A percentile compares a stretch with the other conserved stretches of the same genome.
Evolutionary conservation across 2,113 vertebrate genomes (phyloP).

Genomic region (Rallus limicola): DNA sequence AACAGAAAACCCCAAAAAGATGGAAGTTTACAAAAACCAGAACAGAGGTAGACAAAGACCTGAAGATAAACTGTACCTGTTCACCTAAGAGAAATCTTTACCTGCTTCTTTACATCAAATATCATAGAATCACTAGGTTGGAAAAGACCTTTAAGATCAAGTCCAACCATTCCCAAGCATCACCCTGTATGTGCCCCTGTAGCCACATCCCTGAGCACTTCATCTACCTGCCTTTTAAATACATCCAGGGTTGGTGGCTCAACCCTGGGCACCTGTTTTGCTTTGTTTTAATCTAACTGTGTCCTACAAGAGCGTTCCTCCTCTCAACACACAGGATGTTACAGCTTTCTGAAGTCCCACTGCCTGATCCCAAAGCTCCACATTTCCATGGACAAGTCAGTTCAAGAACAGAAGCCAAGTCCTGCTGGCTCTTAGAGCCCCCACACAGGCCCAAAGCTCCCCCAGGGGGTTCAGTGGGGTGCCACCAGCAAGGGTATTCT

Average conservation of each 20-base stretch:
- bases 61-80: neutral
- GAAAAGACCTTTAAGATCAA: too few relatives aligned
- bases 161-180: too few relatives aligned
- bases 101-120: neutral
- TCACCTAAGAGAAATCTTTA: neutral
- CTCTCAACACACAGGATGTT: too few relatives aligned
- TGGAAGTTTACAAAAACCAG: neutral
- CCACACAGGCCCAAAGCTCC: neutral
- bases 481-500: neutral
- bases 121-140: too few relatives aligned
- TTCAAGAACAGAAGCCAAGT: neutral
- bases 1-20: neutral
- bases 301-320: neutral
- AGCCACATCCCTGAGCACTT: too few relatives aligned
- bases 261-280: neutral
- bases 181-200: too few relatives aligned
- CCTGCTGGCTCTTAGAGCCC: rapidly evolving
- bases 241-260: too few relatives aligned
- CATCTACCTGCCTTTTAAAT: too few relatives aligned
- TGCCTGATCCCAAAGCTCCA: neutral
- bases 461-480: rapidly evolving
- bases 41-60: neutral
- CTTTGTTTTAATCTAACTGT: neutral
- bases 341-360: neutral
- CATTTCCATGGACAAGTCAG: rapidly evolving